Conservation (phyloP, 2,888 invertebrate species). For the Drosophila koepferae region DNA sequence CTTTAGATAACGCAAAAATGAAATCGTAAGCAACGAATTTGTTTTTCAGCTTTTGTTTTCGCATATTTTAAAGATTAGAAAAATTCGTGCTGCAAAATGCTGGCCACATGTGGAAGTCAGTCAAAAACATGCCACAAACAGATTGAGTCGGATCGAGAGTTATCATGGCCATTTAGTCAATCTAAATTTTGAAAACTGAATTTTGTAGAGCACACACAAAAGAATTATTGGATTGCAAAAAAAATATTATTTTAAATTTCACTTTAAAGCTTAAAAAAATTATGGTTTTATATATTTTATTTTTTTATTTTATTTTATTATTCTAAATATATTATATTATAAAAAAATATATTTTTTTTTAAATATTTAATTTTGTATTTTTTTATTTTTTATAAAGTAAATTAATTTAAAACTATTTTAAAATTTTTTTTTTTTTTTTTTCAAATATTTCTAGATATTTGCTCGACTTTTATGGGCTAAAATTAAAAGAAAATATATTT, state of each 20-base stretch:
- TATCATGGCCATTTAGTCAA: constrained; percentile 27
- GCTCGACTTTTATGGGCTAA: too few species aligned
- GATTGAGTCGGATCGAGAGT: constrained; percentile 31
- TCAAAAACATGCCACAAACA: constrained; percentile 31
- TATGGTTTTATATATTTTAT: too few species aligned
- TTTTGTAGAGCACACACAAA: constrained; percentile 1
- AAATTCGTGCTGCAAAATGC: constrained; percentile 35
- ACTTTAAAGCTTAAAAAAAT: too few species aligned
- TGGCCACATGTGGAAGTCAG: constrained; percentile 21
- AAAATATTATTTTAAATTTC: neutral
- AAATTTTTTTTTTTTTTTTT: too few species aligned
- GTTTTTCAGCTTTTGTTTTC: constrained; percentile 33
- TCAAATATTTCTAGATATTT: too few species aligned
- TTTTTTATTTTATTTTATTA: too few species aligned
- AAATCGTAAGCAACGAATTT: constrained; percentile 4
- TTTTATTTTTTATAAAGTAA: too few species aligned
- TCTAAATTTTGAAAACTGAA: neutral
- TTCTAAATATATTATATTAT: too few species aligned
- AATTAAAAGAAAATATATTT: too few species aligned
- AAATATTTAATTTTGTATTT: too few species aligned
- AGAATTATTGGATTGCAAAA: neutral
- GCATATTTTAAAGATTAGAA: constrained; percentile 62
- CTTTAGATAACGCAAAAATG: constrained; percentile 20
- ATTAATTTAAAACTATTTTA: too few species aligned
- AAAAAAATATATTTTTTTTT: too few species aligned